These are phyloP conservation scores for Paralichthys olivaceus DNA, from an alignment of 2,113 vertebrate genomes.

Conservation along the genomic window DNA sequence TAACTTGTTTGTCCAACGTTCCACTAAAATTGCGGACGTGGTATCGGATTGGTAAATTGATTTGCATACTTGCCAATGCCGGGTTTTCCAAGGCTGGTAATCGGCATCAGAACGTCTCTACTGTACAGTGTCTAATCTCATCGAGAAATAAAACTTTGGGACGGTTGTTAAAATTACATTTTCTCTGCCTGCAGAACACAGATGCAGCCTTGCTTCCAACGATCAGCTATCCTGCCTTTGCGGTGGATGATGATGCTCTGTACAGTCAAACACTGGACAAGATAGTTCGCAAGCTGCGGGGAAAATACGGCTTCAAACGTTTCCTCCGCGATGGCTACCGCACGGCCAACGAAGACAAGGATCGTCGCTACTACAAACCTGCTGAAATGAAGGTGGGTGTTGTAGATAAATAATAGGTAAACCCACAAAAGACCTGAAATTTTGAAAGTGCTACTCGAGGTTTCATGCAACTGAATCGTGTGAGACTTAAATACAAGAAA, in stretches of 20 bases:
- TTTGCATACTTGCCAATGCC: too few species aligned
- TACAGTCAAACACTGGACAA: slow-evolving; percentile 95
- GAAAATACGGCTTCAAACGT: slow-evolving; percentile 95
- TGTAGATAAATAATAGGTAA: too few species aligned
- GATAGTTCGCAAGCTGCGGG: slow-evolving; percentile 91
- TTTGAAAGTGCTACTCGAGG: too few species aligned
- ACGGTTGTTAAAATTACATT: not conserved
- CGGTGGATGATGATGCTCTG: slow-evolving; percentile 94
- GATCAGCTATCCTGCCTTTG: slow-evolving; percentile 96
- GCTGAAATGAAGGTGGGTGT: slow-evolving; percentile 96
- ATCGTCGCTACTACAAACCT: slow-evolving; percentile 92
- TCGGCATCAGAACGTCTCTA: too few species aligned
- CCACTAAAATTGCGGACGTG: too few species aligned
- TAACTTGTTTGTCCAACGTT: too few species aligned
- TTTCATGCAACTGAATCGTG: not conserved
- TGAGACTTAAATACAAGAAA: not conserved
- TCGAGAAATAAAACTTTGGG: too few species aligned
- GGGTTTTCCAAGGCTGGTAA: too few species aligned
- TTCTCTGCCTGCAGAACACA: slow-evolving; percentile 86
- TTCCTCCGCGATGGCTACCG: slow-evolving; percentile 95
- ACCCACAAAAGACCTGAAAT: too few species aligned
- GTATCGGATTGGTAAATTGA: too few species aligned
- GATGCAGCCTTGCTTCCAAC: slow-evolving; percentile 95
- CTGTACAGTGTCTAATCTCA: too few species aligned
- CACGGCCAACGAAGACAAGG: slow-evolving; percentile 91